These are phyloP conservation scores for Acrocephalus kingi DNA, from an alignment of 2,113 vertebrate species.

Conservation along the genomic window DNA sequence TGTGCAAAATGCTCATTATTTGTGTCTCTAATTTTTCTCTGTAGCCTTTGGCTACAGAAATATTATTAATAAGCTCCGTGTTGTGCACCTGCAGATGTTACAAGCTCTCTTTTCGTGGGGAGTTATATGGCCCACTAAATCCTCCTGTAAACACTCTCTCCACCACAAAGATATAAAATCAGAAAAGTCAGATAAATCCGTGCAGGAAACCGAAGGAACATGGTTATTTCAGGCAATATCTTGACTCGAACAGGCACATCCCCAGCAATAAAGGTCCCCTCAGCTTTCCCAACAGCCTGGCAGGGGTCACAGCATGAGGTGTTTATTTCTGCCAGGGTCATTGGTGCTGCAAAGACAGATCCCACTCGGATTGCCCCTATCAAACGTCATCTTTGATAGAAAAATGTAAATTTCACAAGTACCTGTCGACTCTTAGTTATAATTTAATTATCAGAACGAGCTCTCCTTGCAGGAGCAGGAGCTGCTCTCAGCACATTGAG, in stretches of 20 bases:
- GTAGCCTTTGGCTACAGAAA: neutral
- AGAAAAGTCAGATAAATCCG: neutral
- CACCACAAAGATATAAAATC: neutral
- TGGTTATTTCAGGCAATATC: constrained; percentile 21
- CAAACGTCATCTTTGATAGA: constrained; percentile 35
- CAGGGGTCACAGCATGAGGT: neutral
- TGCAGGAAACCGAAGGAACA: neutral
- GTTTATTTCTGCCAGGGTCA: neutral
- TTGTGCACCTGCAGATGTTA: constrained; percentile 1
- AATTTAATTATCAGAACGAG: constrained; percentile 6
- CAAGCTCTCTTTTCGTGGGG: neutral
- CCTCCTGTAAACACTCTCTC: neutral
- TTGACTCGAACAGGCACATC: neutral
- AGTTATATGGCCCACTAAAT: neutral
- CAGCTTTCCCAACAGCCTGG: neutral
- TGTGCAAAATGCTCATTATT: neutral
- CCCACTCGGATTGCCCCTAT: neutral
- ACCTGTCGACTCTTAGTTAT: neutral
- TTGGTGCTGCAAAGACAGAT: neutral
- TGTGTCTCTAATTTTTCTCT: neutral
- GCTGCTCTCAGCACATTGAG: constrained; percentile 5
- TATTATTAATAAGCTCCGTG: neutral
- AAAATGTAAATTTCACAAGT: constrained; percentile 27
- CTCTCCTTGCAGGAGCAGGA: neutral
- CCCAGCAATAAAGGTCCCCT: neutral